These are phyloP conservation scores for Polyergus mexicanus DNA, from an alignment of 1,140 invertebrate species.

Conservation along the genomic window DNA sequence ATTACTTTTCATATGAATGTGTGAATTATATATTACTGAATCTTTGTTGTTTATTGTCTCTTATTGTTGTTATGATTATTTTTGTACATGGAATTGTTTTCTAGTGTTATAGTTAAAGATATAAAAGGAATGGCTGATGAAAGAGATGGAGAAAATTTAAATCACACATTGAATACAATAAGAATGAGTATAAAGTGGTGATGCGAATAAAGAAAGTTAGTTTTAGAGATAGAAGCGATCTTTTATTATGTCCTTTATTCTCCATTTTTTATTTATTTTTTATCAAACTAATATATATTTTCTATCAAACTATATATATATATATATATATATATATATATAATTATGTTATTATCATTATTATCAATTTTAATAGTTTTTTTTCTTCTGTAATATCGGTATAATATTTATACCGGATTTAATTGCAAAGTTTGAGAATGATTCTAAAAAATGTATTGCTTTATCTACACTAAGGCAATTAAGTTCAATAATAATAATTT, in stretches of 20 bases:
- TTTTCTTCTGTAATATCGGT: too few species aligned
- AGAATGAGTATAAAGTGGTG: constrained; percentile 62
- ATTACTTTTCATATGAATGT: constrained; percentile 68
- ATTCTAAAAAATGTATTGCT: too few species aligned
- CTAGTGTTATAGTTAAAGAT: constrained; percentile 64
- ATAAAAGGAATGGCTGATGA: constrained; percentile 56
- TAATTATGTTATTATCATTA: too few species aligned
- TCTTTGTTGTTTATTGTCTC: constrained; percentile 71
- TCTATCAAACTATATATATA: too few species aligned
- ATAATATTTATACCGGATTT: too few species aligned
- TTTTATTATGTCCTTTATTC: neutral
- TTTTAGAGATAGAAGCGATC: constrained; percentile 66
- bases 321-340: too few species aligned
- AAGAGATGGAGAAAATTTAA: constrained; percentile 58
- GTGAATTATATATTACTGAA: constrained; percentile 68
- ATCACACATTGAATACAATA: constrained; percentile 73
- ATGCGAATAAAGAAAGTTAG: constrained; percentile 74
- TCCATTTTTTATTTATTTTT: neutral
- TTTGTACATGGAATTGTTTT: constrained; percentile 63
- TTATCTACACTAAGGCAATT: too few species aligned
- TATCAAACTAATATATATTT: neutral
- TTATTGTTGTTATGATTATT: constrained; percentile 69
- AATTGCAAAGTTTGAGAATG: too few species aligned
- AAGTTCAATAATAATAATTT: too few species aligned
- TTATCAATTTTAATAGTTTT: too few species aligned